Evolutionary conservation across 2,888 invertebrate species (phyloP), one percentile per base, ranked within the genome.

Genomic region (Drymonia ruficornis): DNA sequence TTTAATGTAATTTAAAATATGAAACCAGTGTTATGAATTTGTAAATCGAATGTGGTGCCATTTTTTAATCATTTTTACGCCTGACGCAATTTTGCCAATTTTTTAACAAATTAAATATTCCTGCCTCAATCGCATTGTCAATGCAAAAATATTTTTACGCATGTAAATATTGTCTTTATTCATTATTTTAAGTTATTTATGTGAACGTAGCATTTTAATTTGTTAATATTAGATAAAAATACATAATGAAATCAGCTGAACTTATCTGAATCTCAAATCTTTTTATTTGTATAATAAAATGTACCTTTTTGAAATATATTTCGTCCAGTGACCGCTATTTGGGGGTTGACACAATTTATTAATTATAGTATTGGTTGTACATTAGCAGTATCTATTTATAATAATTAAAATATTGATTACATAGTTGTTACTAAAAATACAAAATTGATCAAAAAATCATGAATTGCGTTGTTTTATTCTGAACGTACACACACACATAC

Each of bases 361-460:
- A 74, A 80, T 80, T 76, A 74, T 76, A 76, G 79, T 84, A 86
- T 85, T 83, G 86, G 84, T 89, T 90, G 88, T 91, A 89, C 82
- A 86, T 89, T 87, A 86, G 83, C 84, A 80, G 83, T 89, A 90
- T 83, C 84, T 91, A 91, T 91, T 90, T 90, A 91, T 91, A 89
- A 89, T 87, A 89, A 89, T 87, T 80, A 84, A 87, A 89, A 87
- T 86, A 89, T 89, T 92, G 91, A 91, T 90, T 92, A 43, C 11
- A 36, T 43, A 92, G 90, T 90, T 91, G 92, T 92, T 92, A 92
- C 88, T 89, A 80, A 92, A 92, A 92, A 91, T 89, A 91, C 80
- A 89, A 90, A 91, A 90, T 91, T 82, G 84, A 91, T 89, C 84
- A 83, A 89, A 89, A 75, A 80, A 59, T 49, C 57, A 55, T 52